Base-by-base conservation (phyloP, 1,140 invertebrate species). In the Cephus cinctus region DNA sequence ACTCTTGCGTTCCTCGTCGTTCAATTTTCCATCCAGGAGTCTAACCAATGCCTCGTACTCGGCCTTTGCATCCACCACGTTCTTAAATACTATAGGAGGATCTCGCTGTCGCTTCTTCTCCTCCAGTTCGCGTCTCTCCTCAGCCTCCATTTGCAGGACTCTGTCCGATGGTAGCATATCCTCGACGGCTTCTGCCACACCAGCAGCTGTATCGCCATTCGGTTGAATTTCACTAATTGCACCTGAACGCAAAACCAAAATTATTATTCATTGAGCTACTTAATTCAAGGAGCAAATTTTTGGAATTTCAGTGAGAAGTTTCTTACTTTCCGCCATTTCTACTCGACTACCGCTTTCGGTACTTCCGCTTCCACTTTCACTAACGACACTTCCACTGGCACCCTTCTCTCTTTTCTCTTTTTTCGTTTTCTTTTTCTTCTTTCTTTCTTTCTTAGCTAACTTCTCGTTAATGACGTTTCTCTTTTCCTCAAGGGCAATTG, bases 61-160 rank as follows among this genome's bases (percentile, higher is more conserved):
- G 21, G 69, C 72, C 57, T 76, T 75, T 11, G 84, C 84, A 65
- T 92, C 84, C 11, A 85, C 57, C 30, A 81, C 71, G 62, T 90
- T 86, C 61, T 82, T 85, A 72, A 87, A 94, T 27, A 93, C 82
- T 60, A 94, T 87, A 2, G 92, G 90, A 15, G 91, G 91, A 68
- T 94, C 89, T 15, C 88, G 78, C 36, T 81, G 78, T 54, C 83
- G 82, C 69, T 88, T 86, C 53, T 82, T 81, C 66, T 87, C 85
- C 58, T 91, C 87, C 46, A 80, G 78, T 47, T 83, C 80, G 11
- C 77, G 73, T 38, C 77, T 77, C 57, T 87, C 85, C 56, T 87
- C 83, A 4, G 81, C 83, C 48, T 88, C 86, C 54, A 83, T 75
- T 48, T 83, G 80, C 45, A 82, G 52, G 27, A 76, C 69, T 54